Evolutionary conservation across 2,888 invertebrate species (phyloP), one percentile per base, ranked within the genome.

Genomic region (Cheilosia urbana): DNA sequence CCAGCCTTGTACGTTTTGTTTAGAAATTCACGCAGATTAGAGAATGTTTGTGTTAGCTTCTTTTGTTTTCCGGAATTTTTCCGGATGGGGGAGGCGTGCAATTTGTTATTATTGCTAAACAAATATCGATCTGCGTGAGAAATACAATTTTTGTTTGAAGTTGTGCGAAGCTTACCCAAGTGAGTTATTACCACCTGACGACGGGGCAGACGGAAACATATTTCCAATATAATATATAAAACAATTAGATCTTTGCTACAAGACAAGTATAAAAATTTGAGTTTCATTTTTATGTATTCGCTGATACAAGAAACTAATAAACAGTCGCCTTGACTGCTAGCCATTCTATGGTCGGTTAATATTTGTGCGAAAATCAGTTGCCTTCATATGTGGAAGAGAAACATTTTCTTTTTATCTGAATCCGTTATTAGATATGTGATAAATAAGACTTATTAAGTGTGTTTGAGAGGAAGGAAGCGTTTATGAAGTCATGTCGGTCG

Each of bases 121-220:
- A 65, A 55, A 63, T 65, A 65, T 58, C 27, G 55, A 55, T 65
- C 17, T 65, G 65, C 55, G 55, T 65, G 73, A 55, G 65, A 47
- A 57, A 63, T 75, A 55, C 57, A 65, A 75, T 65, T 75, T 2
- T n/a, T 55, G 24, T 75, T 73, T 75, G 73, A 75, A 65, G 73
- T 65, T 75, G 27, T 55, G 11, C 47, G 21, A 37, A 42, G 55
- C 21, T 34, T 55, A 45, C 5, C 5, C n/a, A 27, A 30, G 19
- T 34, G 57, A 66, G 19, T 76, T 76, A n/a, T 76, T 76, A n/a
- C 58, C n/a, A 9, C 1, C 37, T n/a, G 34, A 9, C 21, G 34
- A 9, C 30, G 30, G 30, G 5, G 21, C 7, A 30, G 55, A 24
- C 47, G 47, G 57, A 37, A 49, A 65, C 57, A 57, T 53, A 53